Base-by-base conservation (phyloP, 1,140 invertebrate genomes). In the Apis florea region DNA sequence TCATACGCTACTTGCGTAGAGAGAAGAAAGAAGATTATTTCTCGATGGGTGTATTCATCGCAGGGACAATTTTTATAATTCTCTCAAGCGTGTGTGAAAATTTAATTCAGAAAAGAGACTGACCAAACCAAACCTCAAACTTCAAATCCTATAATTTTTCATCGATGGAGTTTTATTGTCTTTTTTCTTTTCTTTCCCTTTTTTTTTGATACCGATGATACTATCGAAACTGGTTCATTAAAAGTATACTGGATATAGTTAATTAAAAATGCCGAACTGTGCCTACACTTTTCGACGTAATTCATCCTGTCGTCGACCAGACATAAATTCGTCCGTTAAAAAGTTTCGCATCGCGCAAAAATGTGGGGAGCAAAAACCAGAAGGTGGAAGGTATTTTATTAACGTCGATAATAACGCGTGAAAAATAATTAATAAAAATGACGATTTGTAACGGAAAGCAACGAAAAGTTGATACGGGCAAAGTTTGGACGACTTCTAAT, bases 371-470 rank as follows among this genome's bases (percentile, higher is more conserved):
- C 31, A 9, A 51, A 11, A 21, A 26, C 3, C 4, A 31, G n/a
- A n/a, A n/a, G 31, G 3, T 40, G 6, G 5, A 40, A 40, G 31
- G 4, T 40, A 40, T 40, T 40, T 40, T 40, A 40, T 40, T 40
- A 40, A 40, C 31, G 31, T 40, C 31, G 31, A 40, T 40, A 40
- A 40, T 73, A 73, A 56, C 56, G 54, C 31, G 56, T 21, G 1
- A 12, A 31, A 53, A 56, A 74, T 74, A 56, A 74, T 49, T 66
- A 63, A 74, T 66, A 49, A 56, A 80, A 66, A 8, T 56, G 31
- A 21, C n/a, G 31, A 64, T 24, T 19, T 26, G n/a, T n/a, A n/a
- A n/a, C n/a, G 59, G 26, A 26, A 56, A 19, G 19, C 17, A 24
- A 15, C 6, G 31, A 26, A 49, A n/a, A 21, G 31, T 8, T 17